Evolutionary conservation across 2,888 invertebrate genomes (phyloP).

Genomic region (Drosophila mimica): DNA sequence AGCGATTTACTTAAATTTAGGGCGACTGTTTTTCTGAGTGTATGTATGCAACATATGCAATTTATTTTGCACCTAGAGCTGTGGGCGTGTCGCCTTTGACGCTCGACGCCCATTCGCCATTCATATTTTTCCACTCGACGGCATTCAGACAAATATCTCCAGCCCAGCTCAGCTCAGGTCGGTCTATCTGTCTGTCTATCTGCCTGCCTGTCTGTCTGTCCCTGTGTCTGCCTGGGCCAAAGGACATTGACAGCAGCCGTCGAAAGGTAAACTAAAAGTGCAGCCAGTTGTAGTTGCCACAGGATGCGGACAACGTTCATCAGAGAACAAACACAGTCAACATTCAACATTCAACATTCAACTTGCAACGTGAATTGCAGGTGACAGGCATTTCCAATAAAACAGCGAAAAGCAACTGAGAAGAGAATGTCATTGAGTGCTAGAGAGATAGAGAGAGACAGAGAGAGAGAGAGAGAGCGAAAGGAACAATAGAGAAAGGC

Average conservation of each 20-base stretch:
- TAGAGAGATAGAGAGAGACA: neutral
- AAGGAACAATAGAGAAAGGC: slow-evolving; percentile 43
- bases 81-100: slow-evolving; percentile 62
- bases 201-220: neutral
- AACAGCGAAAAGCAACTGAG: slow-evolving; percentile 23
- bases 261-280: slow-evolving; percentile 70
- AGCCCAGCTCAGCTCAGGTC: slow-evolving; percentile 14
- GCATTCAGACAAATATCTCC: slow-evolving; percentile 67
- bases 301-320: slow-evolving; percentile 46
- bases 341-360: slow-evolving; percentile 21
- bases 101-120: slow-evolving; percentile 69
- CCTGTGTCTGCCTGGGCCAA: slow-evolving; percentile 36
- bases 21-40: neutral
- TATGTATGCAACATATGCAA: slow-evolving; percentile 47
- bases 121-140: slow-evolving; percentile 75
- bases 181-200: slow-evolving; percentile 3
- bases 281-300: slow-evolving; percentile 55
- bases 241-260: slow-evolving; percentile 73
- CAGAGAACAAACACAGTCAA: slow-evolving; percentile 19
- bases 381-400: slow-evolving; percentile 68
- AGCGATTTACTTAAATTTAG: neutral
- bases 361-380: slow-evolving; percentile 47
- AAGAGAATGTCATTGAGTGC: slow-evolving; percentile 44
- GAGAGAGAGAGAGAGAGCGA: neutral
- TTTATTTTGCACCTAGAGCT: slow-evolving; percentile 60